phyloP scores from a whole-genome alignment of 2,113 vertebrate genomes.

The Anthoscopus minutus region DNA sequence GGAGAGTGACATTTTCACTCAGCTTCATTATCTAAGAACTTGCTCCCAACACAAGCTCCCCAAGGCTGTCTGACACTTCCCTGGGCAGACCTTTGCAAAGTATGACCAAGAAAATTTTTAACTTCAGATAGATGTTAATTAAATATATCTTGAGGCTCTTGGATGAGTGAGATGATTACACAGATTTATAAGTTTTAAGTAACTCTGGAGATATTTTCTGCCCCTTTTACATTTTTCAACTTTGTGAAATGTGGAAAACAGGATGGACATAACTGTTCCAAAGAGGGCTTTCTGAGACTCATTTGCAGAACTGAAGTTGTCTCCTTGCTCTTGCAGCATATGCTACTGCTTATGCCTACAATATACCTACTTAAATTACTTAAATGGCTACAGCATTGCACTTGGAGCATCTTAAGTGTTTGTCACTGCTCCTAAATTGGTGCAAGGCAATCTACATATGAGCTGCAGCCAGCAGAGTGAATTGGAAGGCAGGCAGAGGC shows the following conservation, averaged over 20 bases:
- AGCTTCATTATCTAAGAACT: neutral
- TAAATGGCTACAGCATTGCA: neutral
- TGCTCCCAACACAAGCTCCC: neutral
- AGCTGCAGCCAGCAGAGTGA: neutral
- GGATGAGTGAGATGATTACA: neutral
- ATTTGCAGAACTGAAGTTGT: neutral
- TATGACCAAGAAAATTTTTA: neutral
- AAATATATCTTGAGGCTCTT: neutral
- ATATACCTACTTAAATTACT: neutral
- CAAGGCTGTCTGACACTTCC: neutral
- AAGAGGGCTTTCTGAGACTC: neutral
- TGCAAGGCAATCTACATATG: neutral
- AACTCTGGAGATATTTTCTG: neutral
- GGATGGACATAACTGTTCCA: neutral
- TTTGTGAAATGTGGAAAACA: neutral
- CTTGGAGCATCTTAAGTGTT: neutral
- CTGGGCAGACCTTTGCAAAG: neutral
- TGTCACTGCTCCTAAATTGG: neutral
- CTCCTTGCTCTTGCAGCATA: neutral
- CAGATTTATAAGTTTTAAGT: neutral
- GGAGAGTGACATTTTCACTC: neutral
- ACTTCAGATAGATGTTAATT: neutral
- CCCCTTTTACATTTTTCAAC: neutral
- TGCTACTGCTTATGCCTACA: neutral
- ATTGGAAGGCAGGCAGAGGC: neutral